These are phyloP conservation scores for Drosophila pruinosa DNA, from an alignment of 1,140 invertebrate genomes.

Conservation along the genomic window DNA sequence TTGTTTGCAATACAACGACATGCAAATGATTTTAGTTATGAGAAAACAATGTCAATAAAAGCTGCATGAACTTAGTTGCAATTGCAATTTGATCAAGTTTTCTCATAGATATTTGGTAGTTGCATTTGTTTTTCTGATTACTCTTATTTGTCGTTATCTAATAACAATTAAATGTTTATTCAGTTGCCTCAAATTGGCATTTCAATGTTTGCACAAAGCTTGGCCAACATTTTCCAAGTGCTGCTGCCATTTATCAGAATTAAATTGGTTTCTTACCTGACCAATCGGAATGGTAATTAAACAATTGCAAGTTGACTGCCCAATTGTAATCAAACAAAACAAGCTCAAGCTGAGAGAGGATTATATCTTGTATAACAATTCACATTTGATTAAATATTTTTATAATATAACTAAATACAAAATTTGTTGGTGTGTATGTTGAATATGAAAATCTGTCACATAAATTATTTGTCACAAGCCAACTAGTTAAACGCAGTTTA, in stretches of 20 bases:
- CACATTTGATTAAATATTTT: no score
- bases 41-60: conserved; percentile 70
- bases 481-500: no score
- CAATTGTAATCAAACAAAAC: background rate
- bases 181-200: conserved; percentile 45
- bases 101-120: background rate
- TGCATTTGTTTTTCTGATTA: conserved; percentile 21
- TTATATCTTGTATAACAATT: no score
- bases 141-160: conserved; percentile 48
- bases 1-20: conserved; percentile 23
- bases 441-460: no score
- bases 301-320: no score
- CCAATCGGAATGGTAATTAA: conserved; percentile 25
- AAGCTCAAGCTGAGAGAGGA: no score
- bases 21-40: conserved; percentile 75
- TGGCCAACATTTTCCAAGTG: conserved; percentile 19
- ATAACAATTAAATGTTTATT: conserved; percentile 66
- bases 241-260: conserved; percentile 55
- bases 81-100: conserved; percentile 67
- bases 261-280: conserved; percentile 40
- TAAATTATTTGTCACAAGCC: no score
- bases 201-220: conserved; percentile 54
- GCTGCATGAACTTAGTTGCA: conserved; percentile 46
- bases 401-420: no score
- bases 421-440: no score